Evolutionary conservation across 1,140 invertebrate genomes (phyloP).

Genomic region (Acromyrmex echinatior): DNA sequence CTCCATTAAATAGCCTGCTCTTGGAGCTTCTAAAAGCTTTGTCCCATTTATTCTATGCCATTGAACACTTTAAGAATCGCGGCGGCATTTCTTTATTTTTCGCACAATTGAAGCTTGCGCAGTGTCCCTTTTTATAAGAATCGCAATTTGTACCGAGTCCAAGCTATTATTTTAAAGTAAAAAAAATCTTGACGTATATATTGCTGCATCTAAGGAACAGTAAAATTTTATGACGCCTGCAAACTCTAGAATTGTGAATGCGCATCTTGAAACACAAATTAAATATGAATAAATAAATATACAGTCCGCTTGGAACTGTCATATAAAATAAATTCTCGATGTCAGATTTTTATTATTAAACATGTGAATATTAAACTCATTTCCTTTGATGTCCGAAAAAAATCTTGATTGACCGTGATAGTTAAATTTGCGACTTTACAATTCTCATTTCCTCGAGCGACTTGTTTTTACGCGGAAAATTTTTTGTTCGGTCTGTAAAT

Average conservation of each 20-base stretch:
- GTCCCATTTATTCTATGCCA: constrained; percentile 51
- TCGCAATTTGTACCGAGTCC: neutral
- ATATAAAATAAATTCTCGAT: neutral
- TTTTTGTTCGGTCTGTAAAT: constrained; percentile 26
- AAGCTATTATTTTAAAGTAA: constrained; percentile 11
- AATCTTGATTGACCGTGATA: neutral
- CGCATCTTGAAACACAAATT: neutral
- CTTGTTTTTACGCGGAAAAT: constrained; percentile 14
- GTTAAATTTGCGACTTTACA: constrained; percentile 1
- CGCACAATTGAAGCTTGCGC: constrained; percentile 52
- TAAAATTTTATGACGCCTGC: constrained; percentile 13
- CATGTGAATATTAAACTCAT: neutral
- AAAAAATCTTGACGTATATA: constrained; percentile 19
- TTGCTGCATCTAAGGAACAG: neutral
- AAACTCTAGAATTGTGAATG: neutral
- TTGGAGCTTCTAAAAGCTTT: constrained; percentile 47
- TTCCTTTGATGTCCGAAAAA: neutral
- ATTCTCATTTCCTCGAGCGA: constrained; percentile 4
- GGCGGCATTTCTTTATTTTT: constrained; percentile 39
- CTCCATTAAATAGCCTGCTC: constrained; percentile 41
- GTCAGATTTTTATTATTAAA: neutral
- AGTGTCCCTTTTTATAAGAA: constrained; percentile 5
- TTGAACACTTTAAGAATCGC: constrained; percentile 49
- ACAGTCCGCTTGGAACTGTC: neutral
- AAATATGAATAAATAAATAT: neutral